phyloP scores from a whole-genome alignment of 2,113 vertebrate species.

The Procapra przewalskii region DNA sequence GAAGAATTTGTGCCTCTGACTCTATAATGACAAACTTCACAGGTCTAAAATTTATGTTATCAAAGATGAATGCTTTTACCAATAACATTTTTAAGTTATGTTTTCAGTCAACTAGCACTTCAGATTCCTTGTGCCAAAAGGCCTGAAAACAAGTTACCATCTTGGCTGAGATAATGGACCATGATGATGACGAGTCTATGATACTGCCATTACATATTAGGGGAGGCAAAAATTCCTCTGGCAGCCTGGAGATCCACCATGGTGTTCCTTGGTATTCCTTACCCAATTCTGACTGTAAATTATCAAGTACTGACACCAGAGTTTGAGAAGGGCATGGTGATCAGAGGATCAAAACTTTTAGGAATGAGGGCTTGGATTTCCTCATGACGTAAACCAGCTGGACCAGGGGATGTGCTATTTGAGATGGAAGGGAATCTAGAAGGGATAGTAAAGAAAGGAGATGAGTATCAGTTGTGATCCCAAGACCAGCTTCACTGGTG shows the following conservation, averaged over 20 bases:
- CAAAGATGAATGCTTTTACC: not conserved
- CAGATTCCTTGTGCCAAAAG: not conserved
- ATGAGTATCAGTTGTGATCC: not conserved
- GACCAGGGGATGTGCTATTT: not conserved
- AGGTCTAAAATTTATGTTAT: not conserved
- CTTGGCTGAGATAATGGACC: not conserved
- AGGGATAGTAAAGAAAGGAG: not conserved
- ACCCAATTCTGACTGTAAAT: not conserved
- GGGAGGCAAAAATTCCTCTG: not conserved
- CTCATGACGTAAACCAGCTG: not conserved
- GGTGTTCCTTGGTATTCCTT: not conserved
- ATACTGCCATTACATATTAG: not conserved
- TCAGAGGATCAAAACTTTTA: not conserved
- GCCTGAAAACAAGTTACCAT: not conserved
- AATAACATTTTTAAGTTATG: not conserved
- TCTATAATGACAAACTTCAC: not conserved
- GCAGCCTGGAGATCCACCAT: not conserved
- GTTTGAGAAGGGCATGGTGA: not conserved
- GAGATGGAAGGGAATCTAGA: not conserved
- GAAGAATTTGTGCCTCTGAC: not conserved
- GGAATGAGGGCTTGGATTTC: not conserved
- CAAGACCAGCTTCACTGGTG: not conserved
- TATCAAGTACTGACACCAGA: not conserved
- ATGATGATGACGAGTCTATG: not conserved
- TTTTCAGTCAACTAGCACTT: not conserved